Base-by-base conservation (phyloP, 2,888 invertebrate species). In the Trichopria drosophilae region DNA sequence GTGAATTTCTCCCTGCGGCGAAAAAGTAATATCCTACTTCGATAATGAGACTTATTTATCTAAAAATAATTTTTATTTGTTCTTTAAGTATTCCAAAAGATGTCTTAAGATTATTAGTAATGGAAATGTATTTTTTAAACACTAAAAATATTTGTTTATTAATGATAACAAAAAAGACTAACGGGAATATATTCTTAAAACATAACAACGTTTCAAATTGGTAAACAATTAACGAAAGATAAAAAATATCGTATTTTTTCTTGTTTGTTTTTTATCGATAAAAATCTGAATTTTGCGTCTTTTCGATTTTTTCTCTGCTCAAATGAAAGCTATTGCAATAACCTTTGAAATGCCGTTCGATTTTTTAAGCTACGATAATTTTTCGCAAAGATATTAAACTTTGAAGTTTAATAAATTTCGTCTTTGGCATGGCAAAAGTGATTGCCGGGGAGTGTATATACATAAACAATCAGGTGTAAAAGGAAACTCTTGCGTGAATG, bases 221-320 rank as follows among this genome's bases (percentile, higher is more conserved):
- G 7, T n/a, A 15, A 36, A 41, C 31, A 40, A 43, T 18, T 18
- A 26, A 34, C n/a, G 29, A 7, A 29, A 19, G 29, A 26, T 43
- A 35, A 9, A 10, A 49, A 49, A 49, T 42, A 49, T 41, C 42
- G 42, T 41, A 49, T 49, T 43, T 49, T 36, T 43, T 49, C 29
- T 22, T 22, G 26, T 32, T 28, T 42, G 15, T 44, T 36, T 43
- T 37, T 28, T 36, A 31, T 31, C 31, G 26, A 24, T 26, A 26
- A 39, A 39, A 26, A n/a, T 39, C 39, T n/a, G n/a, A n/a, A n/a
- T n/a, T n/a, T n/a, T n/a, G n/a, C n/a, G n/a, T n/a, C n/a, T n/a
- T n/a, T n/a, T n/a, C n/a, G n/a, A n/a, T n/a, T n/a, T n/a, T n/a
- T n/a, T n/a, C n/a, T n/a, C n/a, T n/a, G n/a, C n/a, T n/a, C n/a